Conservation (phyloP, 2,113 vertebrate species). For the Protomyctophum bolini region DNA sequence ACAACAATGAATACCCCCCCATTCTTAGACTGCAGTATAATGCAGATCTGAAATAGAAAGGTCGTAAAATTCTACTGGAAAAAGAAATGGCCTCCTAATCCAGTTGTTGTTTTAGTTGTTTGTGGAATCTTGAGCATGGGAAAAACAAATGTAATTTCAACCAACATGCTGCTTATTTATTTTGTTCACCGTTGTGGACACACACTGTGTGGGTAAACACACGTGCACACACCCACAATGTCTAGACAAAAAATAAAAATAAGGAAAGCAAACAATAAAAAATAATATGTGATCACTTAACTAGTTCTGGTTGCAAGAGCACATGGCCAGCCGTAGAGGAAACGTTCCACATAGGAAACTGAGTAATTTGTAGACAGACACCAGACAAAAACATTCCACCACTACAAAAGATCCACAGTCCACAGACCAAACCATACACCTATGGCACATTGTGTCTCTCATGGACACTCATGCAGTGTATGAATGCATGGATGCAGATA, state of each 20-base stretch:
- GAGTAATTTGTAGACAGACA: conserved; percentile 32
- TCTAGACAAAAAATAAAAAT: conserved; percentile 30
- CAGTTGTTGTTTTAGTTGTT: conserved; percentile 6
- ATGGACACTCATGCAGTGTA: conserved; percentile 2
- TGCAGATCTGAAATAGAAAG: neutral
- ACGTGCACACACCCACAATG: neutral
- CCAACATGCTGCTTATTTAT: conserved; percentile 14
- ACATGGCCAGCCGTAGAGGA: conserved; percentile 23
- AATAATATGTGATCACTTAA: conserved; percentile 3
- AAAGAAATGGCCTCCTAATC: conserved; percentile 3
- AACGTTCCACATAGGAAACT: conserved; percentile 37
- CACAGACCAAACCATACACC: conserved; percentile 2
- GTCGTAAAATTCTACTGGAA: neutral
- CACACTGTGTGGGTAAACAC: neutral
- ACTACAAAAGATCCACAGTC: conserved; percentile 31
- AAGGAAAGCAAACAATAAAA: conserved; percentile 21
- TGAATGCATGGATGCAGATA: no score
- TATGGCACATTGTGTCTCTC: conserved; percentile 32
- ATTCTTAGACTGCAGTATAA: neutral
- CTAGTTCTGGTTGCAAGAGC: conserved; percentile 16
- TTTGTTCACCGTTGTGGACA: conserved; percentile 8
- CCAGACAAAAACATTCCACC: conserved; percentile 5
- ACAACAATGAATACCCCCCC: neutral
- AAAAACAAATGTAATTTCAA: conserved; percentile 32
- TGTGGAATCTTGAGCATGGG: conserved; percentile 24